Base-by-base conservation (phyloP, 2,797 vertebrate genomes). In the Hemitrygon akajei region DNA sequence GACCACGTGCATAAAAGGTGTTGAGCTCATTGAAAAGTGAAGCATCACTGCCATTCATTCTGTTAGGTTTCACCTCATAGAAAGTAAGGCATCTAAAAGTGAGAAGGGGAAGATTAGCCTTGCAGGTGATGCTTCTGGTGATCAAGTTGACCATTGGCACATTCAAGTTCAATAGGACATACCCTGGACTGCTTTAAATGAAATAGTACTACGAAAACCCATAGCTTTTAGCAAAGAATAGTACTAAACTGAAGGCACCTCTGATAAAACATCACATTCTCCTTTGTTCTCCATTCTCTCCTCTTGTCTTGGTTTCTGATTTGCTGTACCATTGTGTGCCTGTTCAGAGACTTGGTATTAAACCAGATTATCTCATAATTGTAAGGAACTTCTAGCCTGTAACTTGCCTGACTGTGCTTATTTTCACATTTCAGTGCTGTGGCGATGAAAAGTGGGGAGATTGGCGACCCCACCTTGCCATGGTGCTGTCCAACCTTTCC, bases 371-470 rank as follows among this genome's bases (percentile, higher is more conserved):
- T 22, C 12, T 25, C 16, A n/a, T 18, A 89, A 63, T 7, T 0
- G 22, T 34, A 63, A 37, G 91, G 7, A 25, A 27, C 66, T 82
- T 12, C 76, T 47, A 6, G 47, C n/a, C 86, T 89, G 30, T 87
- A 40, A 76, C 58, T 5, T 82, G 63, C 56, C 7, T 37, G 12
- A 76, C 86, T 0, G 60, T 7, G 93, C 12, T 71, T 94, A 0
- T 93, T 56, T 87, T 94, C 95, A 34, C 0, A 73, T 95, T 95
- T 77, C 94, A 99, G 99, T 99, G 98, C 94, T 99, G 99, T 81
- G 98, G 99, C 94, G 99, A 99, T 93, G 99, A 99, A 95, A 99
- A 98, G 94, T 99, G 99, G 99, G 99, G 98, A 2, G 98, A 99
- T 95, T 99, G 99, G 99, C 97, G 99, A 93, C 98, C 99, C 22